These are phyloP conservation scores for Poicephalus gulielmi DNA, from an alignment of 2,113 vertebrate genomes.

Conservation along the genomic window DNA sequence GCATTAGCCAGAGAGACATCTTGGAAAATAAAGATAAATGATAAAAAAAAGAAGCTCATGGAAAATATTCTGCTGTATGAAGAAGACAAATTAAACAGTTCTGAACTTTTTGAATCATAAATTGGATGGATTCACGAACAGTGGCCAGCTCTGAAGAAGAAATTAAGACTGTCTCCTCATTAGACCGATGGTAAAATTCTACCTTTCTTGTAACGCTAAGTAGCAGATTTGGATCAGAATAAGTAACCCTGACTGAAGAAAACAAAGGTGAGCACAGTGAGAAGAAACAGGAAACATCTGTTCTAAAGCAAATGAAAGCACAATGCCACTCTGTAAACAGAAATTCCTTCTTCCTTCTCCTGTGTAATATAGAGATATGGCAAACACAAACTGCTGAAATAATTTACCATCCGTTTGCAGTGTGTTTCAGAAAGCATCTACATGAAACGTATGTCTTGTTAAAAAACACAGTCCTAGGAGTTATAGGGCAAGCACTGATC, in stretches of 20 bases:
- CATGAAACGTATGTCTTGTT: fast-evolving
- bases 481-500: neutral
- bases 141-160: neutral
- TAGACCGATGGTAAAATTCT: neutral
- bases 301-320: neutral
- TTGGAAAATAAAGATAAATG: constrained; percentile 78
- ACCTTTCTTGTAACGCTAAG: neutral
- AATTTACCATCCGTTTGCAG: neutral
- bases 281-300: neutral
- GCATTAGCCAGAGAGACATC: constrained; percentile 57
- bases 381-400: neutral
- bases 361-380: neutral
- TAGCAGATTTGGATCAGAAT: neutral
- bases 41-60: constrained; percentile 79
- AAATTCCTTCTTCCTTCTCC: neutral
- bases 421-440: neutral
- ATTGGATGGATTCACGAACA: neutral
- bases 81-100: constrained; percentile 76
- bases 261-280: neutral
- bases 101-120: constrained; percentile 76
- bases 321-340: neutral
- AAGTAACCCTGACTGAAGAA: neutral
- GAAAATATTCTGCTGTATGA: constrained; percentile 78
- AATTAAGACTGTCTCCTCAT: neutral
- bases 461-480: neutral